A percentile compares a stretch with the other conserved stretches of the same genome.
phyloP scores from a whole-genome alignment of 2,888 invertebrate species.

The Cheilosia impressa region DNA sequence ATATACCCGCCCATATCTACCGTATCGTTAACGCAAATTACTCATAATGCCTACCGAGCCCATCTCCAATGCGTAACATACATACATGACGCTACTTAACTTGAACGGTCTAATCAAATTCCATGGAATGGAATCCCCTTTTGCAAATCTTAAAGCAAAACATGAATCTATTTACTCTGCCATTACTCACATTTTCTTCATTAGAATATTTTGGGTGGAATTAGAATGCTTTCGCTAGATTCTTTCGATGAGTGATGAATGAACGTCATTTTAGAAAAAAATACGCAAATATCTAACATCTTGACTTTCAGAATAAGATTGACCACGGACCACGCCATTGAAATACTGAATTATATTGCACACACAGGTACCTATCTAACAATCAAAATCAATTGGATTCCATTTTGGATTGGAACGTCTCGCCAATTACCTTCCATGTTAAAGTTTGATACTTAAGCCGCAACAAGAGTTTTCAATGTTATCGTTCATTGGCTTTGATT shows the following conservation, averaged over 20 bases:
- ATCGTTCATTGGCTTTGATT: too few relatives aligned
- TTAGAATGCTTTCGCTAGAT: neutral
- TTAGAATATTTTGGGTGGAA: neutral
- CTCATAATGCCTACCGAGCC: neutral
- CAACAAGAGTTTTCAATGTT: too few relatives aligned
- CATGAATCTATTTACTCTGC: slow-evolving; percentile 4
- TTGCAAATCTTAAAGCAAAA: neutral
- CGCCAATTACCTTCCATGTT: too few relatives aligned
- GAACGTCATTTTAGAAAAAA: neutral
- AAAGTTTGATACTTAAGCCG: too few relatives aligned
- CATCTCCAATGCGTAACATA: neutral
- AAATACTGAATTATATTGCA: too few relatives aligned
- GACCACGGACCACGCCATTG: too few relatives aligned
- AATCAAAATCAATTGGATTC: too few relatives aligned
- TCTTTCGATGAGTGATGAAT: neutral
- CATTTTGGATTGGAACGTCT: too few relatives aligned
- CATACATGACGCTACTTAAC: slow-evolving; percentile 7
- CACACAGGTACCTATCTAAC: too few relatives aligned
- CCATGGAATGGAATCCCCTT: slow-evolving; percentile 21
- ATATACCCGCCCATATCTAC: neutral
- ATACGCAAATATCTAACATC: too few relatives aligned
- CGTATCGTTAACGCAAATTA: neutral
- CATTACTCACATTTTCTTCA: slow-evolving; percentile 20
- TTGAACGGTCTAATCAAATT: slow-evolving; percentile 17
- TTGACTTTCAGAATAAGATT: too few relatives aligned